Conservation (phyloP, 1,140 invertebrate species). For the Drosophila eugracilis region DNA sequence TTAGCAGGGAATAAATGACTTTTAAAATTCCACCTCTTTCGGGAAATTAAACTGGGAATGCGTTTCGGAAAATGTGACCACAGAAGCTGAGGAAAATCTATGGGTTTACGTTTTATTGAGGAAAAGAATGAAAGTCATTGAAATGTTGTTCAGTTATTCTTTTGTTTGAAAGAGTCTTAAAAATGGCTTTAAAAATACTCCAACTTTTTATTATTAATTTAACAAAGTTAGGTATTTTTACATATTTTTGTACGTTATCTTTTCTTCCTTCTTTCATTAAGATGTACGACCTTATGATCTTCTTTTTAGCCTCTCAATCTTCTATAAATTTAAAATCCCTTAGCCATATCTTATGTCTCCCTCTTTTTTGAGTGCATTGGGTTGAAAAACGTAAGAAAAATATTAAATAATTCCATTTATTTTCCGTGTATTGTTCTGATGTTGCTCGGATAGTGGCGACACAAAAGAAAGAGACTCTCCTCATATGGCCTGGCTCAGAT, state of each 20-base stretch:
- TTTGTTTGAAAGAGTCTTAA: too few relatives aligned
- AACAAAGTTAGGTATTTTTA: too few relatives aligned
- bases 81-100: constrained; percentile 15
- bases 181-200: too few relatives aligned
- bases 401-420: constrained; percentile 8
- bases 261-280: too few relatives aligned
- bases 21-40: constrained; percentile 24
- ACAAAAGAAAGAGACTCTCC: constrained; percentile 46
- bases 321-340: too few relatives aligned
- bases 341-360: not conserved
- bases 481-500: constrained; percentile 58
- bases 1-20: constrained; percentile 42
- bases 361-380: not conserved
- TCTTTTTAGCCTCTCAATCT: too few relatives aligned
- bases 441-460: constrained; percentile 48
- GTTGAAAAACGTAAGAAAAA: too few relatives aligned
- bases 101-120: not conserved
- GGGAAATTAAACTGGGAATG: not conserved
- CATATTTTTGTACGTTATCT: too few relatives aligned
- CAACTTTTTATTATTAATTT: too few relatives aligned
- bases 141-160: not conserved
- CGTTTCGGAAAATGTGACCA: constrained; percentile 5
- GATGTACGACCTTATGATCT: too few relatives aligned
- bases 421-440: constrained; percentile 30
- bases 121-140: not conserved